Evolutionary conservation across 2,113 vertebrate species (phyloP).

Genomic region (Tachysurus fulvidraco): DNA sequence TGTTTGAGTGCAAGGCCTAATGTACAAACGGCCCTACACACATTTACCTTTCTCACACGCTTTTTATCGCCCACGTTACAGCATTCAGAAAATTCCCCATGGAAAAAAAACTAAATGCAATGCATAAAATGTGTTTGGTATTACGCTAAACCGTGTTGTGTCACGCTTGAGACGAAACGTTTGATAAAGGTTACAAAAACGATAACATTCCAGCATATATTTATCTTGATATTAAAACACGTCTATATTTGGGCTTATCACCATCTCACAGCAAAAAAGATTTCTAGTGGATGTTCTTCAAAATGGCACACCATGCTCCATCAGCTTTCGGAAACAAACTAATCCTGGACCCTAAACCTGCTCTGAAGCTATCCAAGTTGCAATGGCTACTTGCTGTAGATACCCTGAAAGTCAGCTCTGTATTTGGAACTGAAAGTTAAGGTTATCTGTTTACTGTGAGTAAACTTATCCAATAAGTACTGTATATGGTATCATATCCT

Average conservation of each 20-base stretch:
- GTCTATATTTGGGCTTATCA: background rate
- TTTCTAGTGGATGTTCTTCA: background rate
- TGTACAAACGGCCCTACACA: background rate
- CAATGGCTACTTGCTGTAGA: background rate
- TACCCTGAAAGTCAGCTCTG: background rate
- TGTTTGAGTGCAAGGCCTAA: background rate
- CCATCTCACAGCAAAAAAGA: background rate
- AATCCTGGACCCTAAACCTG: background rate
- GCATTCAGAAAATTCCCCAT: slow-evolving; percentile 7
- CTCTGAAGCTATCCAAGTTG: background rate
- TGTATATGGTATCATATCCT: background rate
- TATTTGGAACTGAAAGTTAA: background rate
- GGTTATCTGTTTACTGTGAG: background rate
- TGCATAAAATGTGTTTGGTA: background rate
- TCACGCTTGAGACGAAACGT: background rate
- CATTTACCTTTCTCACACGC: slow-evolving; percentile 25
- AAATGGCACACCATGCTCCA: slow-evolving; percentile 14
- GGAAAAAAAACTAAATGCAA: slow-evolving; percentile 1
- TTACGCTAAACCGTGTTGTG: background rate
- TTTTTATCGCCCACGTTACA: slow-evolving; percentile 4
- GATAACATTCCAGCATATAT: slow-evolving; percentile 18
- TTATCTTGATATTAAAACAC: background rate
- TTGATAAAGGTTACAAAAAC: background rate
- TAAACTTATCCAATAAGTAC: background rate
- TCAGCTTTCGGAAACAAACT: slow-evolving; percentile 1